A percentile compares a stretch with the other conserved stretches of the same genome.
These are phyloP conservation scores for Deilephila porcellus DNA, from an alignment of 2,888 invertebrate species.

Conservation along the genomic window DNA sequence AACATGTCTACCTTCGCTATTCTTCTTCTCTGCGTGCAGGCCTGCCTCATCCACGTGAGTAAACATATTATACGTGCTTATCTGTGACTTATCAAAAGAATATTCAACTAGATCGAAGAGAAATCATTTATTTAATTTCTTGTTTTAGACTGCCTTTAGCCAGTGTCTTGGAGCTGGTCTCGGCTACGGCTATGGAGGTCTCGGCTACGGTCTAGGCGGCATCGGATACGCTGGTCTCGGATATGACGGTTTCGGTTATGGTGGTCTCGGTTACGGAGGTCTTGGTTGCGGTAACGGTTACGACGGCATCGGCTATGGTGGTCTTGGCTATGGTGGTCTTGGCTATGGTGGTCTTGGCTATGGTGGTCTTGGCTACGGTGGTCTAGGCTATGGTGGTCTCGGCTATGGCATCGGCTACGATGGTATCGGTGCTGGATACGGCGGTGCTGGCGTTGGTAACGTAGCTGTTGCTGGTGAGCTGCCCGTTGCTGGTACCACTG, in stretches of 20 bases:
- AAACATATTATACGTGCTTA: neutral
- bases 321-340: constrained; percentile 27
- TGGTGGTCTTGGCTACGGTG: no score
- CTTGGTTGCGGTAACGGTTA: constrained; percentile 1
- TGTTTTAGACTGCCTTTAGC: constrained; percentile 24
- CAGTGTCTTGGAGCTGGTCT: neutral
- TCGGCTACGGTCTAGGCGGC: constrained; percentile 23
- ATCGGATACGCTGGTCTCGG: constrained; percentile 24
- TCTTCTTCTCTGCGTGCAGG: constrained; percentile 29
- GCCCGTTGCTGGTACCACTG: constrained; percentile 47
- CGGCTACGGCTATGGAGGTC: constrained; percentile 5
- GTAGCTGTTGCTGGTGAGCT: constrained; percentile 47
- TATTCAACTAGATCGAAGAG: neutral
- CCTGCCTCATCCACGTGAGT: constrained; percentile 30
- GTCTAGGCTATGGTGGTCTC: no score
- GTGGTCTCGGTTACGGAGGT: constrained; percentile 12
- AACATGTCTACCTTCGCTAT: constrained; percentile 28
- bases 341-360: no score
- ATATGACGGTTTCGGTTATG: neutral
- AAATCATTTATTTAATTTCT: neutral
- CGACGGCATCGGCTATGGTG: constrained; percentile 31
- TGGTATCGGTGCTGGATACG: constrained; percentile 25
- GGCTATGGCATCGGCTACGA: constrained; percentile 29
- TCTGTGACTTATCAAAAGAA: neutral
- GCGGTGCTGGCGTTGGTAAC: constrained; percentile 42